A percentile compares a stretch with the other conserved stretches of the same genome.
phyloP scores from a whole-genome alignment of 2,113 vertebrate genomes.

The Colistium nudipinnis region DNA sequence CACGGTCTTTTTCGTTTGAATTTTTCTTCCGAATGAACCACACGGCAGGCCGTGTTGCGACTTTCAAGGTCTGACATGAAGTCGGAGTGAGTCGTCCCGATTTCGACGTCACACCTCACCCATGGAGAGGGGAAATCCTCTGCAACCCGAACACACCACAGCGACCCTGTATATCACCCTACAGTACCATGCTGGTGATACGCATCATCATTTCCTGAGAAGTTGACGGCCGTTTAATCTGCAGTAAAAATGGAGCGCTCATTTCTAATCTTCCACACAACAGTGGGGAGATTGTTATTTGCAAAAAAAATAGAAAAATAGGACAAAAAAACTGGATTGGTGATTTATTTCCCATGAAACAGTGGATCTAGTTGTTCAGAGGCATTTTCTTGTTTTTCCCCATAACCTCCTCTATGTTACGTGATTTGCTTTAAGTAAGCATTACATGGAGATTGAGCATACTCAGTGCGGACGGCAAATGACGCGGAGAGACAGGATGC shows the following conservation, averaged over 20 bases:
- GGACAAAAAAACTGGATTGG: slow-evolving; percentile 47
- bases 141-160: neutral
- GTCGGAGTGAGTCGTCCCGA: neutral
- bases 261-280: slow-evolving; percentile 49
- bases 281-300: slow-evolving; percentile 53
- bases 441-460: neutral
- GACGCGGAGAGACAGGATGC: neutral
- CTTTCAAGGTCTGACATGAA: slow-evolving; percentile 5
- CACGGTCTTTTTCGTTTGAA: too few species aligned
- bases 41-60: too few species aligned
- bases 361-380: slow-evolving; percentile 8
- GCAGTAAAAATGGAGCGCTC: slow-evolving; percentile 36
- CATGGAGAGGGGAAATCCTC: neutral
- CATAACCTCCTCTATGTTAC: slow-evolving; percentile 10
- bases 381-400: slow-evolving; percentile 18
- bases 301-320: neutral
- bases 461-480: neutral
- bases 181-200: slow-evolving; percentile 1
- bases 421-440: slow-evolving; percentile 4
- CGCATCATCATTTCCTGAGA: slow-evolving; percentile 11
- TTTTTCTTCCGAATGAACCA: too few species aligned
- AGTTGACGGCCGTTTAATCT: slow-evolving; percentile 43
- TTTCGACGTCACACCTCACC: neutral
- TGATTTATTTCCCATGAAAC: slow-evolving; percentile 41
- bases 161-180: neutral